phyloP scores from a whole-genome alignment of 2,797 vertebrate species.

The Chloroceryle amazona region DNA sequence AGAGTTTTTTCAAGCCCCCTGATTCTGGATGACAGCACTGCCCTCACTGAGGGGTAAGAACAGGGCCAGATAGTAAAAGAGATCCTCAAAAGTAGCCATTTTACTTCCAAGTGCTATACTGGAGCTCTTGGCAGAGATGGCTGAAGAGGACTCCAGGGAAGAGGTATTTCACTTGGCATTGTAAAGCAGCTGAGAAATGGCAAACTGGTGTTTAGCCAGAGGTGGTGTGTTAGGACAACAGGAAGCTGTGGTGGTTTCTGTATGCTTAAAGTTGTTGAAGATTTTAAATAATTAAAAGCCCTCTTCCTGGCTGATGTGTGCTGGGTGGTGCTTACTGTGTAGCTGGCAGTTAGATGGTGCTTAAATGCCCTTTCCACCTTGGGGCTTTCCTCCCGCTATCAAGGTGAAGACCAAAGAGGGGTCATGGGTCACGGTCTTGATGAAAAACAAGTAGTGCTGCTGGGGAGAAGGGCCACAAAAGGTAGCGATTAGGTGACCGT shows the following conservation, averaged over 20 bases:
- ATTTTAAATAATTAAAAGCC: neutral
- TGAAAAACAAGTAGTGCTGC: too few species aligned
- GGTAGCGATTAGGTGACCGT: accelerated
- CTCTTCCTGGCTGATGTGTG: accelerated
- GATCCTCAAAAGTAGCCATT: neutral
- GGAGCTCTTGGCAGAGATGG: neutral
- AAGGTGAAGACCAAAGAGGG: accelerated
- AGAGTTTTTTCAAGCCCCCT: neutral
- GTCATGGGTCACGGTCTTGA: accelerated
- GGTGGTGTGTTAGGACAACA: accelerated
- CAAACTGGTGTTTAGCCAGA: neutral
- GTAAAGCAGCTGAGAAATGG: neutral
- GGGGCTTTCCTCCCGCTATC: accelerated
- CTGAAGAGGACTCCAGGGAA: neutral
- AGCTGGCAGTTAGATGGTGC: too few species aligned
- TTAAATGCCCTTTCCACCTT: accelerated
- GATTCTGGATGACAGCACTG: neutral
- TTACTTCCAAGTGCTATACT: neutral
- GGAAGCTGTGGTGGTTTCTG: neutral
- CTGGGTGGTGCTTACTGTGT: neutral
- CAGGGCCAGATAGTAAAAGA: neutral
- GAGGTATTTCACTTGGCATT: accelerated
- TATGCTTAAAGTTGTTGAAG: accelerated
- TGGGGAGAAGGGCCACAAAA: neutral
- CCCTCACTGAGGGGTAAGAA: neutral